Conservation (phyloP, 2,113 vertebrate species). For the Vulpes ferrilata region DNA sequence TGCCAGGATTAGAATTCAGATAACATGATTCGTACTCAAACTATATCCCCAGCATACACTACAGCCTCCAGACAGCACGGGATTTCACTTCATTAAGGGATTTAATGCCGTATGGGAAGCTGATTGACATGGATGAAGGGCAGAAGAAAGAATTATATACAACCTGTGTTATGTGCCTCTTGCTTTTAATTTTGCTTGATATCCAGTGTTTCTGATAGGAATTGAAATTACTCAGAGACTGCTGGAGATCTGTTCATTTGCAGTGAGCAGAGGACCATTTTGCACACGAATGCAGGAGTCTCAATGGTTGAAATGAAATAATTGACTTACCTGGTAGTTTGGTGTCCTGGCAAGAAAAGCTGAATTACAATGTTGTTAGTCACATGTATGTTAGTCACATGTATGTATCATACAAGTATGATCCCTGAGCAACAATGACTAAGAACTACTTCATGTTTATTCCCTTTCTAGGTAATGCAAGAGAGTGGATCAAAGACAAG, state of each 20-base stretch:
- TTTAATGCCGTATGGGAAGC: not conserved
- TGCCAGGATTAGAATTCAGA: not conserved
- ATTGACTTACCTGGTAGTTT: not conserved
- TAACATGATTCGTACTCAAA: not conserved
- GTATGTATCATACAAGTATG: not conserved
- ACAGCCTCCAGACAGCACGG: not conserved
- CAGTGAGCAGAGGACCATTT: not conserved
- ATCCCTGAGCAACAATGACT: not conserved
- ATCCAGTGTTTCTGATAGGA: not conserved
- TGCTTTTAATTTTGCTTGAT: constrained; percentile 33
- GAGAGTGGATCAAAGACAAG: not conserved
- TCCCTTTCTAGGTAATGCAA: not conserved
- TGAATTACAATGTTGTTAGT: not conserved
- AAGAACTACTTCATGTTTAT: not conserved
- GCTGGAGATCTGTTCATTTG: not conserved
- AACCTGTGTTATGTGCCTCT: not conserved
- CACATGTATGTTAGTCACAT: no score
- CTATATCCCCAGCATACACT: not conserved
- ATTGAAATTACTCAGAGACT: not conserved
- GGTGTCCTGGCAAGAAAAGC: not conserved
- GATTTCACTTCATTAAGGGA: not conserved
- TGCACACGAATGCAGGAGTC: not conserved
- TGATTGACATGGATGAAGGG: not conserved
- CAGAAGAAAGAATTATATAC: not conserved
- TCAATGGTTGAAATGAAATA: not conserved